Evolutionary conservation across 2,113 vertebrate genomes (phyloP), one percentile per base, ranked within the genome.

Genomic region (Scalopus aquaticus): DNA sequence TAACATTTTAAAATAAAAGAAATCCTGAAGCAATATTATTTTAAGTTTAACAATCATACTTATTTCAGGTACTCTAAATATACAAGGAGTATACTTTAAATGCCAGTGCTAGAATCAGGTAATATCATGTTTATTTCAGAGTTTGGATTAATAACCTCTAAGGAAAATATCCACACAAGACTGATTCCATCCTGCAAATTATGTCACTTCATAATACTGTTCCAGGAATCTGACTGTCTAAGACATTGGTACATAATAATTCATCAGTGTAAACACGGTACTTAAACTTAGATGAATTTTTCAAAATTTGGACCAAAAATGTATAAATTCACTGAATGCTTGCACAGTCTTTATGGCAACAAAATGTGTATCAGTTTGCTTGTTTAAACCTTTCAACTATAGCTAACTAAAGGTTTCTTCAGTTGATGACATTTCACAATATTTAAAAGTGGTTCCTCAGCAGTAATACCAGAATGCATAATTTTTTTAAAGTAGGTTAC

Each of bases 401-500:
- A 56, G 7, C 20, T 56, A 80, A 65, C 16, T 83, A 39, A 84
- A 91, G 9, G 0, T 42, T 86, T 88, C 8, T 69, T 70, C 24
- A 69, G 7, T 7, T 24, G 2, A 51, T 70, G 35, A 56, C 51
- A 87, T 3, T 79, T 74, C 32, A 83, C 10, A 64, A 32, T 78
- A 22, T 74, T 94, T 78, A 89, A 81, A 90, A 82, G 44, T 81
- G 4, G 16, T 51, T 24, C 17, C 4, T 76, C 24, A 91, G 62
- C 28, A 62, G 1, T 54, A 81, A 64, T 44, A 58, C 3, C 15
- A 70, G 11, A 90, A 81, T 65, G 26, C 79, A 19, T 70, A 46
- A 2, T 19, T 79, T 85, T 92, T 92, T 3, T 79, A 90, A 96
- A 93, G 44, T 90, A 74, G 67, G 49, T 74, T 78, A 64, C 9